These are phyloP conservation scores for Festucalex cinctus DNA, from an alignment of 2,113 vertebrate genomes.

Conservation along the genomic window DNA sequence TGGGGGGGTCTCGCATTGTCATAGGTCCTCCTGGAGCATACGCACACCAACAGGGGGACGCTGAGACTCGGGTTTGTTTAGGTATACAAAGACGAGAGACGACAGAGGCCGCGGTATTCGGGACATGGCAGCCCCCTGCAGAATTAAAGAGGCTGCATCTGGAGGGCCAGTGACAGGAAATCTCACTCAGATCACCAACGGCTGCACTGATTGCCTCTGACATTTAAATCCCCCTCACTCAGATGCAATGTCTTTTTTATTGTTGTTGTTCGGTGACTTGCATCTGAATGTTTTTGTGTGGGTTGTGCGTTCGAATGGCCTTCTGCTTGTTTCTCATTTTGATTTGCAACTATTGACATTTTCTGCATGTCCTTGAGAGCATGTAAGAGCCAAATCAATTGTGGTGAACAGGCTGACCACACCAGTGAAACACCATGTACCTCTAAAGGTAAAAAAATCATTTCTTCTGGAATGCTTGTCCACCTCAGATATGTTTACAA, in stretches of 20 bases:
- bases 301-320: not conserved
- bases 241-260: slow-evolving; percentile 38
- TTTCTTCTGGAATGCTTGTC: not conserved
- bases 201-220: slow-evolving; percentile 66
- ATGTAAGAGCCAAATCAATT: slow-evolving; percentile 26
- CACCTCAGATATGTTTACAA: not conserved
- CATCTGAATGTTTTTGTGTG: slow-evolving; percentile 29
- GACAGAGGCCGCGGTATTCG: slow-evolving; percentile 53
- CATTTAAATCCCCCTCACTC: slow-evolving; percentile 60
- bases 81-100: slow-evolving; percentile 50
- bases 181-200: slow-evolving; percentile 67
- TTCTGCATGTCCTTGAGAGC: slow-evolving; percentile 17
- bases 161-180: slow-evolving; percentile 61
- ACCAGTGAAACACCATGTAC: not conserved
- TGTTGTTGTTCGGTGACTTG: slow-evolving; percentile 46
- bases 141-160: slow-evolving; percentile 62
- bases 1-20: slow-evolving; percentile 16
- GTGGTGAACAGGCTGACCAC: not conserved
- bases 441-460: not conserved
- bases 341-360: slow-evolving; percentile 32
- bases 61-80: slow-evolving; percentile 28
- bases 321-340: slow-evolving; percentile 24
- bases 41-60: not conserved
- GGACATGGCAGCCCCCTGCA: slow-evolving; percentile 58
- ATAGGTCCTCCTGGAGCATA: slow-evolving; percentile 33